A percentile compares a stretch with the other conserved stretches of the same genome.
phyloP scores from a whole-genome alignment of 1,140 invertebrate species.

The Drosophila kikkawai region DNA sequence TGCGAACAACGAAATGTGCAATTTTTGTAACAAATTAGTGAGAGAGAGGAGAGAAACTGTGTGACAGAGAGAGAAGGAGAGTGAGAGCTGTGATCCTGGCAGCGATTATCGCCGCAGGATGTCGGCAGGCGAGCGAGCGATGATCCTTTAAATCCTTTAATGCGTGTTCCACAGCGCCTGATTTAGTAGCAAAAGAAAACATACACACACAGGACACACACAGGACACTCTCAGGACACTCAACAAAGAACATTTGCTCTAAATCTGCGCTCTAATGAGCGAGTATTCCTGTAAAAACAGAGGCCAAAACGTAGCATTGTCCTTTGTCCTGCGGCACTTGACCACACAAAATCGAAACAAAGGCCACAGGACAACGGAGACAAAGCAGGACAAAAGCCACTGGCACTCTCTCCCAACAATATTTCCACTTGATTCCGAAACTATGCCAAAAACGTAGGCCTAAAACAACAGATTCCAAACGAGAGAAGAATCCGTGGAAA shows the following conservation, averaged over 20 bases:
- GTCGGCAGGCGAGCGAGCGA: constrained; percentile 1
- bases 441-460: constrained; percentile 42
- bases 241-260: constrained; percentile 54
- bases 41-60: not conserved
- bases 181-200: constrained; percentile 51
- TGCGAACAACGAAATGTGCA: constrained; percentile 66
- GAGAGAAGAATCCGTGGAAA: constrained; percentile 21
- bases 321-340: constrained; percentile 52
- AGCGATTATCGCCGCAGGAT: constrained; percentile 51
- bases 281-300: constrained; percentile 28
- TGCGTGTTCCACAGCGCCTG: constrained; percentile 54
- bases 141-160: constrained; percentile 76
- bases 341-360: constrained; percentile 43
- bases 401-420: constrained; percentile 25
- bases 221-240: not conserved
- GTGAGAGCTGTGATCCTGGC: constrained; percentile 25
- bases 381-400: constrained; percentile 13
- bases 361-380: constrained; percentile 2
- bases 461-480: constrained; percentile 43
- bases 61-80: not conserved
- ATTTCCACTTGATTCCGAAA: constrained; percentile 63
- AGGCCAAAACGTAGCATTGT: not conserved
- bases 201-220: constrained; percentile 9
- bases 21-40: constrained; percentile 79
- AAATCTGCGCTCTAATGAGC: constrained; percentile 66